These are phyloP conservation scores for Metacarcinus magister DNA, from an alignment of 2,888 invertebrate genomes.

Conservation along the genomic window DNA sequence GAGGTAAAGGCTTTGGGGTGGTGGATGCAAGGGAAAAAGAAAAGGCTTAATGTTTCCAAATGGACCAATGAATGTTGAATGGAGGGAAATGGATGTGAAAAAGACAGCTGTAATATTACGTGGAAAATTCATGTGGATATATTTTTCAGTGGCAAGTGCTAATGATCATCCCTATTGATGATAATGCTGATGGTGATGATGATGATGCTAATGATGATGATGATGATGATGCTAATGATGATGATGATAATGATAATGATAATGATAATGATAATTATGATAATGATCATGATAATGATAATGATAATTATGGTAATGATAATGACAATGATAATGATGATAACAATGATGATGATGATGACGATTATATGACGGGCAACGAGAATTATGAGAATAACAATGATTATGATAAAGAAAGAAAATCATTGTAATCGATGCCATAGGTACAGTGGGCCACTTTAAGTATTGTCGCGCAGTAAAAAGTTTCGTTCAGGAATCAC, in stretches of 20 bases:
- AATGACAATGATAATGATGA: neutral
- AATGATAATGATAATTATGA: neutral
- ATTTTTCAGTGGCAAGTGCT: constrained; percentile 36
- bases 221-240: neutral
- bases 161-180: neutral
- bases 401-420: no score
- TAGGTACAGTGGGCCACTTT: no score
- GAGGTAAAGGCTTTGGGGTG: neutral
- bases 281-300: neutral
- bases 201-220: neutral
- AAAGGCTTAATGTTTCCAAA: constrained; percentile 44
- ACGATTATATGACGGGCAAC: no score
- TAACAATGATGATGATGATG: no score
- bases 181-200: neutral
- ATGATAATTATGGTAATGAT: neutral
- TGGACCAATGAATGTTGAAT: constrained; percentile 36
- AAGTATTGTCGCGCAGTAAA: no score
- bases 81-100: constrained; percentile 39
- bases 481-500: no score
- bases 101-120: constrained; percentile 45
- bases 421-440: no score
- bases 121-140: neutral
- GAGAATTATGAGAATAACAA: no score
- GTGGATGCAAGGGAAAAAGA: neutral
- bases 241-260: neutral